phyloP scores from a whole-genome alignment of 1,140 invertebrate genomes.

The Trypoxylus dichotomus region DNA sequence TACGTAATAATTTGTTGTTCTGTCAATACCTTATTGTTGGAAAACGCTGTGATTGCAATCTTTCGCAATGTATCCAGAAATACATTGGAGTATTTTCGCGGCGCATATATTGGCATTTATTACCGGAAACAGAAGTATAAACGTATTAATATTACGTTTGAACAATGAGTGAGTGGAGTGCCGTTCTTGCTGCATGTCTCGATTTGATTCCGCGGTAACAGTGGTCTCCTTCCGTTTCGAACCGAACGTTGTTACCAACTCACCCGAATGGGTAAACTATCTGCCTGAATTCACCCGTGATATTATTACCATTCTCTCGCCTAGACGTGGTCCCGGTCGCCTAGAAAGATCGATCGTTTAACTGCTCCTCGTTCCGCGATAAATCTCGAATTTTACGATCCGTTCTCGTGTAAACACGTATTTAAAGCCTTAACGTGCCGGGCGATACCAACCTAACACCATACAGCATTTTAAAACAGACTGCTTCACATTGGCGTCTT shows the following conservation, averaged over 20 bases:
- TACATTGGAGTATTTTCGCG: too few species aligned
- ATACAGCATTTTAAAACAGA: neutral
- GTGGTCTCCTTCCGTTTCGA: too few species aligned
- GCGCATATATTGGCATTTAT: too few species aligned
- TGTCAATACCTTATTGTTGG: too few species aligned
- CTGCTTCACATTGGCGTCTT: neutral
- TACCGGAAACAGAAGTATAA: neutral
- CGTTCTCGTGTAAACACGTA: constrained; percentile 3
- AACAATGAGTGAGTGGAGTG: too few species aligned
- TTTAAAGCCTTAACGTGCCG: neutral
- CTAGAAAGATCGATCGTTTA: constrained; percentile 4
- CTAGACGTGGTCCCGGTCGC: neutral
- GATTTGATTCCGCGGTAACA: too few species aligned
- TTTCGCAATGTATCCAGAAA: too few species aligned
- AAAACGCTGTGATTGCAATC: too few species aligned
- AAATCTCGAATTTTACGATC: constrained; percentile 4
- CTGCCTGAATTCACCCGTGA: neutral
- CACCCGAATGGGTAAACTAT: too few species aligned
- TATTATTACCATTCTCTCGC: constrained; percentile 2
- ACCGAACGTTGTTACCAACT: too few species aligned
- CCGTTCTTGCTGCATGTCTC: too few species aligned
- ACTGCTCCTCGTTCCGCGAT: neutral
- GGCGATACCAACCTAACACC: neutral
- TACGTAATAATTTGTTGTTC: too few species aligned
- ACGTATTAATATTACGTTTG: neutral